Base-by-base conservation (phyloP, 2,888 invertebrate species). In the Notodonta ziczac region DNA sequence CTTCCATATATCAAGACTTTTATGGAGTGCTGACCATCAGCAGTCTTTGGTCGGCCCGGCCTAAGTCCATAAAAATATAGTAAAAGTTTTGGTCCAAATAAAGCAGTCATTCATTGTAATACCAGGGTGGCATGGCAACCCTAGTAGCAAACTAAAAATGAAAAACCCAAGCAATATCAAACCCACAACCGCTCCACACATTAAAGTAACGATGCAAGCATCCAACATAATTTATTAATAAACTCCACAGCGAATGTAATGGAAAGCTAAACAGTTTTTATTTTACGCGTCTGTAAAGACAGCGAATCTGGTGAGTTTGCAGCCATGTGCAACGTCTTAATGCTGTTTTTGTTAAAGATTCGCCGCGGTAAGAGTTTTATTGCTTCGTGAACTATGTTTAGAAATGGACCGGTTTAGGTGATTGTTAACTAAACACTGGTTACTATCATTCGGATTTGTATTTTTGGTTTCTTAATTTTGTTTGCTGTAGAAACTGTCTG, bases 251-350 rank as follows among this genome's bases (percentile, higher is more conserved):
- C 9, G 7, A 32, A 52, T 52, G 52, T 52, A 32, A 24, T 35
- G 32, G 10, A 52, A 52, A 52, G n/a, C 32, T 52, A 51, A 51
- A 51, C 51, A 24, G 16, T 24, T 51, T 5, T n/a, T 4, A 51
- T 53, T 53, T 39, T 40, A 14, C 54, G 54, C 39, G n/a, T 12
- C 6, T 12, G 10, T 32, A 9, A 24, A 24, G 32, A 32, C 16
- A 52, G 52, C 12, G 52, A 32, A 52, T 4, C 9, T 32, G 32
- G 51, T 24, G 9, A 10, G 13, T 53, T 1, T 12, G 52, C 52
- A n/a, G 54, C 54, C 54, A 54, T 54, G 54, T 54, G 54, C 54
- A 54, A 54, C 39, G 35, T 39, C 9, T 54, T 39, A 54, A 3
- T 4, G 32, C 52, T 9, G 24, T 32, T 32, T 52, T 52, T 13